phyloP scores from a whole-genome alignment of 2,113 vertebrate genomes.

The Myotis lucifugus region DNA sequence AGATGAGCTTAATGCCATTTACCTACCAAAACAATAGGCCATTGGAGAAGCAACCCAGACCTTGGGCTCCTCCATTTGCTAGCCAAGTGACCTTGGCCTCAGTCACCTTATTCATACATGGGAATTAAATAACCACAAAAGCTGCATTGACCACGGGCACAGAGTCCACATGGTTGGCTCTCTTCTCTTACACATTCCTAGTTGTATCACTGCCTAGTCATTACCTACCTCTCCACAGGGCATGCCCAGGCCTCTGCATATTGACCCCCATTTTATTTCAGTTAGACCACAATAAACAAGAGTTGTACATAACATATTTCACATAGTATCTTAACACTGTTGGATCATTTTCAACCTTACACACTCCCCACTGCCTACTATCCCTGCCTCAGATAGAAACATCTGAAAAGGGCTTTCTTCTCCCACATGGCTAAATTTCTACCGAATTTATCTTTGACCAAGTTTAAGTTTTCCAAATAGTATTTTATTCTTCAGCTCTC shows the following conservation, averaged over 20 bases:
- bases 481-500: constrained; percentile 25
- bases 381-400: background rate
- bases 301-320: background rate
- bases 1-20: background rate
- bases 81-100: background rate
- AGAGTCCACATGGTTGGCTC: background rate
- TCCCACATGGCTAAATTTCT: background rate
- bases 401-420: background rate
- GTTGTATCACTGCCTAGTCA: background rate
- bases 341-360: background rate
- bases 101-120: background rate
- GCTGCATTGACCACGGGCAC: background rate
- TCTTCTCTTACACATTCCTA: background rate
- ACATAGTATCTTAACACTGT: background rate
- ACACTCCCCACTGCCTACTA: background rate
- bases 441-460: background rate
- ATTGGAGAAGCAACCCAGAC: background rate
- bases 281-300: background rate
- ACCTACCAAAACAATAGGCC: background rate
- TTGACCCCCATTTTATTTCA: background rate
- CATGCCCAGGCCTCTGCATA: background rate
- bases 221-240: background rate
- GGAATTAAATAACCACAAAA: background rate
- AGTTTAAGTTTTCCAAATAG: constrained; percentile 9
- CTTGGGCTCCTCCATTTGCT: background rate